Conservation (phyloP, 2,888 invertebrate species). For the Taenaris catops region DNA sequence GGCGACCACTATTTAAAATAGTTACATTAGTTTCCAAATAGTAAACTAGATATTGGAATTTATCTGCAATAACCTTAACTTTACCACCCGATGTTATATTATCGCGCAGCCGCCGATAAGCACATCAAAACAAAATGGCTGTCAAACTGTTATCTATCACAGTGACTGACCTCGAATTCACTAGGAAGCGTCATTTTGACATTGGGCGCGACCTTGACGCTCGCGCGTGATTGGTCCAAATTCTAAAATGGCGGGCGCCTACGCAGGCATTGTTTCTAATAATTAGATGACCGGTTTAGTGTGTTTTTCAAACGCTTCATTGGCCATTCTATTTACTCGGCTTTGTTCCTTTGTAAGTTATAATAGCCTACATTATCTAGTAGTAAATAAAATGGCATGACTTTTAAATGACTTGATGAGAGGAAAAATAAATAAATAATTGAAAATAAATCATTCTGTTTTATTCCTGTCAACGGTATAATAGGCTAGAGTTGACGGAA, state of each 20-base stretch:
- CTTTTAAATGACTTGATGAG: too few species aligned
- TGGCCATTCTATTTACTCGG: slow-evolving; percentile 3
- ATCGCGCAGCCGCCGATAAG: slow-evolving; percentile 22
- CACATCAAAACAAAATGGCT: slow-evolving; percentile 56
- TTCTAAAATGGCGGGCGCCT: slow-evolving; percentile 60
- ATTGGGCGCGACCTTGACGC: slow-evolving; percentile 68
- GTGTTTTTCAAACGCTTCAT: slow-evolving; percentile 32
- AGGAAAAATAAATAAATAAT: too few species aligned
- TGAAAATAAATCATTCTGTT: too few species aligned
- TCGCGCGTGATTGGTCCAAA: slow-evolving; percentile 54
- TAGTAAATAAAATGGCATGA: too few species aligned
- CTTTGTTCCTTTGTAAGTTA: slow-evolving; percentile 2
- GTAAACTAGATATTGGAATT: too few species aligned
- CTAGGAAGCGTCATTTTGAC: slow-evolving; percentile 75
- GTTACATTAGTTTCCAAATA: too few species aligned
- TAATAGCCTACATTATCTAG: too few species aligned
- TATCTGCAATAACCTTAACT: slow-evolving; percentile 23
- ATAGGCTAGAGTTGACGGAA: too few species aligned
- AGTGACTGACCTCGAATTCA: slow-evolving; percentile 61
- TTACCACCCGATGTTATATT: slow-evolving; percentile 12
- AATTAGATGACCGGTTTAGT: slow-evolving; percentile 71
- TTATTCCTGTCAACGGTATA: too few species aligned
- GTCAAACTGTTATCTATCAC: slow-evolving; percentile 47
- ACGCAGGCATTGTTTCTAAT: slow-evolving; percentile 66
- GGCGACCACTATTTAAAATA: too few species aligned